Percentiles rank a stretch among this genome's conserved stretches.
Conservation (phyloP, 2,113 vertebrate species). For the Tursiops truncatus region DNA sequence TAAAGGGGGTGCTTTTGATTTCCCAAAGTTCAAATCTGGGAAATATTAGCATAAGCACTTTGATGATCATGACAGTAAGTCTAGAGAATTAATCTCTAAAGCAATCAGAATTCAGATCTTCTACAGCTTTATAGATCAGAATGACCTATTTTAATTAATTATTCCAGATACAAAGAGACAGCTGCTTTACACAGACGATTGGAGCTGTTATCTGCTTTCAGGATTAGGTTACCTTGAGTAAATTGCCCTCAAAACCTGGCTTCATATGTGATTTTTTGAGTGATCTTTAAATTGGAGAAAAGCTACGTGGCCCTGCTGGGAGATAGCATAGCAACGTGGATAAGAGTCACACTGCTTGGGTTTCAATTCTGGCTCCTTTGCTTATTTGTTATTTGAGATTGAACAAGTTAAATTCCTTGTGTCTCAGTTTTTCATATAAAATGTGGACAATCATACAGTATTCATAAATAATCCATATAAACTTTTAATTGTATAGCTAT, state of each 20-base stretch:
- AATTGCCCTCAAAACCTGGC: constrained; percentile 38
- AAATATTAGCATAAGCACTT: constrained; percentile 73
- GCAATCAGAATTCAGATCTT: constrained; percentile 72
- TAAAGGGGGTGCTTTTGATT: not conserved
- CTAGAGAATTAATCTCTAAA: constrained; percentile 67
- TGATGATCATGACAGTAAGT: constrained; percentile 59
- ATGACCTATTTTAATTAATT: constrained; percentile 74
- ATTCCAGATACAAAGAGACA: constrained; percentile 68
- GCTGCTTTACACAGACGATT: constrained; percentile 62
- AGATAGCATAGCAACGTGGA: not conserved
- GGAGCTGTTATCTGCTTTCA: constrained; percentile 36
- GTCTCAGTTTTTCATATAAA: not conserved
- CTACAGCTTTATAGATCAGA: constrained; percentile 62
- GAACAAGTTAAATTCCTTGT: not conserved
- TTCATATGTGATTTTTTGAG: not conserved
- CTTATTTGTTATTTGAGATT: not conserved
- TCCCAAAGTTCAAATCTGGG: constrained; percentile 67
- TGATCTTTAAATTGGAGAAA: constrained; percentile 11
- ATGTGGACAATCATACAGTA: not conserved
- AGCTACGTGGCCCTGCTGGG: not conserved
- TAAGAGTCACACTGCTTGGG: not conserved
- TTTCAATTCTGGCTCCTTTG: not conserved
- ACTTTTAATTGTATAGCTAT: not conserved
- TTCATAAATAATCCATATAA: not conserved
- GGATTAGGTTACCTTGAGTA: constrained; percentile 48